These are phyloP conservation scores for Timema cristinae DNA, from an alignment of 2,888 invertebrate species.

Conservation along the genomic window DNA sequence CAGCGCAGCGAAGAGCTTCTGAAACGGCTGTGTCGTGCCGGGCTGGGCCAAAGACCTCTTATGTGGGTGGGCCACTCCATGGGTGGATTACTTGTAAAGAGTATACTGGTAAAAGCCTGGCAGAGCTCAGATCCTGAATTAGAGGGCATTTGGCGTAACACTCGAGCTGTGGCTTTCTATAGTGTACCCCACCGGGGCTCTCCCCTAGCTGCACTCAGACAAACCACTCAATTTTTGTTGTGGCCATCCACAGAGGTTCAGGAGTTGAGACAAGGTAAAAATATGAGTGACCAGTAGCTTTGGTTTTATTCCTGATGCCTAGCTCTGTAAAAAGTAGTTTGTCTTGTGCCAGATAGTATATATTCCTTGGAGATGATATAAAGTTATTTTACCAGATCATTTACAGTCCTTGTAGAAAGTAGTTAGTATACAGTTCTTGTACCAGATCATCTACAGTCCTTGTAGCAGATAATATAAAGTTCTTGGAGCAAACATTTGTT, in stretches of 20 bases:
- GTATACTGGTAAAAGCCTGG: slow-evolving; percentile 67
- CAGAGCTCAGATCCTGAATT: slow-evolving; percentile 49
- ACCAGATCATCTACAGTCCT: too few relatives aligned
- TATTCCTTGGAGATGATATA: too few relatives aligned
- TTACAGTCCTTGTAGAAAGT: too few relatives aligned
- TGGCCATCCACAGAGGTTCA: slow-evolving; percentile 86
- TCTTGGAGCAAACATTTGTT: too few relatives aligned
- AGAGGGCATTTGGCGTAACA: slow-evolving; percentile 60
- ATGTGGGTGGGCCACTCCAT: slow-evolving; percentile 95
- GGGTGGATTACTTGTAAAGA: slow-evolving; percentile 90
- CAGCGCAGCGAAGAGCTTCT: slow-evolving; percentile 64
- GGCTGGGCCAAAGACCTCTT: slow-evolving; percentile 76
- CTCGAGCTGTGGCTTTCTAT: slow-evolving; percentile 73
- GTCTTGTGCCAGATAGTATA: too few relatives aligned
- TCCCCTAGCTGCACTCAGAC: slow-evolving; percentile 67
- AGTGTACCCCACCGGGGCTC: slow-evolving; percentile 90
- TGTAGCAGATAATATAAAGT: too few relatives aligned
- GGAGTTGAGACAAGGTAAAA: slow-evolving; percentile 64
- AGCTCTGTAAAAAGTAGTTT: too few relatives aligned
- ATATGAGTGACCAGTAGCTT: too few relatives aligned
- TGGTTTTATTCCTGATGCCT: too few relatives aligned
- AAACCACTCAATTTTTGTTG: slow-evolving; percentile 71
- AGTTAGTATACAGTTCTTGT: too few relatives aligned
- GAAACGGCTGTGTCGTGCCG: slow-evolving; percentile 64
- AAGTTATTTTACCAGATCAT: too few relatives aligned